Evolutionary conservation across 2,797 vertebrate genomes (phyloP).

Genomic region (Gambelia wislizenii): DNA sequence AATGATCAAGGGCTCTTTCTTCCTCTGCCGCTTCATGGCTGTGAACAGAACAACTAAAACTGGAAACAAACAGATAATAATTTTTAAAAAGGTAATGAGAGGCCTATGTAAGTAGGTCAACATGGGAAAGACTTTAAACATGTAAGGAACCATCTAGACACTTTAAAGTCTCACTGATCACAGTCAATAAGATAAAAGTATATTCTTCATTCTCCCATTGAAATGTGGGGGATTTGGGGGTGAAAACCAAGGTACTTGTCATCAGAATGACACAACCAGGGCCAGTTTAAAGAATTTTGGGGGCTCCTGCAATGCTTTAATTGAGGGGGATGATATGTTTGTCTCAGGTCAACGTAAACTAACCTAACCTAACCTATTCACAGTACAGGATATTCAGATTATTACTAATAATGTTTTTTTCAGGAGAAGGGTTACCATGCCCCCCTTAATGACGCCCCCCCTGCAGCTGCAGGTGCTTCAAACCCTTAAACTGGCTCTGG

Average conservation of each 20-base stretch:
- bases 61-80: conserved; percentile 64
- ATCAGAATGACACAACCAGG: neutral
- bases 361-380: too few species aligned
- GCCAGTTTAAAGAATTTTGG: too few species aligned
- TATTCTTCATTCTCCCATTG: neutral
- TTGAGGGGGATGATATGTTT: too few species aligned
- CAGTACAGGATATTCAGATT: too few species aligned
- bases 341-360: too few species aligned
- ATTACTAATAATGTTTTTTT: too few species aligned
- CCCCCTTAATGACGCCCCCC: too few species aligned
- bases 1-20: conserved; percentile 97
- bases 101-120: neutral
- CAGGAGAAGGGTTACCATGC: too few species aligned
- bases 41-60: conserved; percentile 95
- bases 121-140: neutral
- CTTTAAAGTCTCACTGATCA: conserved; percentile 28
- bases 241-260: neutral
- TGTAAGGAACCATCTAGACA: neutral
- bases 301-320: too few species aligned
- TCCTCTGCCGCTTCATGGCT: conserved; percentile 91
- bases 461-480: too few species aligned
- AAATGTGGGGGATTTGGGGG: neutral
- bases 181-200: neutral
- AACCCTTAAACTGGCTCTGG: too few species aligned
- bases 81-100: neutral